A percentile compares a stretch with the other conserved stretches of the same genome.
Conservation (phyloP, 2,797 vertebrate species). For the Bradypodion pumilum region DNA sequence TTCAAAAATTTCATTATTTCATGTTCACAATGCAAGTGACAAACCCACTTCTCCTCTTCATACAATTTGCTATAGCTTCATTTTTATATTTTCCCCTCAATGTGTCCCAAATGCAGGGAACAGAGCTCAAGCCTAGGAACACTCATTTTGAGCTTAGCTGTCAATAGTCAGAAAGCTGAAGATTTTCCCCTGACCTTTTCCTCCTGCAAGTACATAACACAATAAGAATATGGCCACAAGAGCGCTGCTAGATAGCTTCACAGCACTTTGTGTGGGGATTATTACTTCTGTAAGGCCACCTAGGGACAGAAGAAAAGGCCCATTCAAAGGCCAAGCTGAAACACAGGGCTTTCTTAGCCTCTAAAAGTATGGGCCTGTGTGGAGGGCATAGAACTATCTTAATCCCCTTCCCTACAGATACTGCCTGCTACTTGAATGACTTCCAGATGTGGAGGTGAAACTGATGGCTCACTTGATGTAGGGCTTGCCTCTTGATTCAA, state of each 20-base stretch:
- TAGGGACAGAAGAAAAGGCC: neutral
- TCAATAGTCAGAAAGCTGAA: neutral
- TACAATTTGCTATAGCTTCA: conserved; percentile 1
- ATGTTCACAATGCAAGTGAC: neutral
- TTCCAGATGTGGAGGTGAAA: neutral
- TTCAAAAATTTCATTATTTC: neutral
- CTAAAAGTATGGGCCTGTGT: neutral
- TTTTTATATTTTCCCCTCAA: conserved; percentile 15
- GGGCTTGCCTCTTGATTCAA: neutral
- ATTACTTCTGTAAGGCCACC: neutral
- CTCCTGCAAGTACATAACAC: neutral
- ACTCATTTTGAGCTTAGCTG: conserved; percentile 7
- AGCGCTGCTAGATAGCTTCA: neutral
- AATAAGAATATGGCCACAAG: neutral
- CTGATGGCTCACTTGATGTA: neutral
- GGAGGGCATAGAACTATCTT: neutral
- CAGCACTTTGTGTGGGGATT: neutral
- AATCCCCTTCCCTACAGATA: neutral
- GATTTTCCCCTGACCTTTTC: neutral
- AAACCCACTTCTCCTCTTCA: conserved; percentile 5
- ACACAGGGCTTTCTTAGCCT: neutral
- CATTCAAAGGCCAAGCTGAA: conserved; percentile 13
- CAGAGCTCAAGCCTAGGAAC: neutral
- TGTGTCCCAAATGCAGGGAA: conserved; percentile 3
- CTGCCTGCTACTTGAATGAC: neutral